phyloP scores from a whole-genome alignment of 2,888 invertebrate genomes.

The Willowsia nigromaculata region DNA sequence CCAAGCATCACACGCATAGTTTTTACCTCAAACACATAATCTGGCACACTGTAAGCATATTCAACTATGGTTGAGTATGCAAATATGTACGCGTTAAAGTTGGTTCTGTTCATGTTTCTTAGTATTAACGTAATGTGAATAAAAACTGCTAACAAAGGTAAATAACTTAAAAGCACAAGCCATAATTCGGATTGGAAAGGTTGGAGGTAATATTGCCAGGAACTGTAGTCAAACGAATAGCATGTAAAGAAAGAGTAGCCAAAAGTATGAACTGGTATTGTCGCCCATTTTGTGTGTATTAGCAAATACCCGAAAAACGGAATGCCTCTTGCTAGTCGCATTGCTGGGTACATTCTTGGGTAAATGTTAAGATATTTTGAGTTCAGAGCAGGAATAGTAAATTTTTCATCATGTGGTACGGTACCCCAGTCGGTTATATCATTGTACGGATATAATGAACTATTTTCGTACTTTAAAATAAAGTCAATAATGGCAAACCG shows the following conservation, averaged over 20 bases:
- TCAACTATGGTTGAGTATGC: not conserved
- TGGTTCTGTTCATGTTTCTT: not conserved
- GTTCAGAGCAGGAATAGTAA: not conserved
- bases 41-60: not conserved
- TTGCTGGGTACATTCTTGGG: not conserved
- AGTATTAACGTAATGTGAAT: not conserved
- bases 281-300: not conserved
- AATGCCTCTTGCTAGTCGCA: not conserved
- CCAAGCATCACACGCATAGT: not conserved
- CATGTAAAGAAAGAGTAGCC: conserved; percentile 4
- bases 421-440: too few relatives aligned
- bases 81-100: not conserved
- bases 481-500: not conserved
- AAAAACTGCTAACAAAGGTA: not conserved
- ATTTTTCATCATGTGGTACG: not conserved
- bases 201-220: not conserved
- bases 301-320: too few relatives aligned
- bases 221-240: not conserved
- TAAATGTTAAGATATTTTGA: not conserved
- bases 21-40: not conserved
- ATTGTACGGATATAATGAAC: not conserved
- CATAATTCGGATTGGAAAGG: conserved; percentile 5
- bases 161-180: not conserved
- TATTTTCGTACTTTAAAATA: not conserved
- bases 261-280: not conserved